Evolutionary conservation across 2,888 invertebrate genomes (phyloP), one percentile per base, ranked within the genome.

Genomic region (Dryobotodes eremita): DNA sequence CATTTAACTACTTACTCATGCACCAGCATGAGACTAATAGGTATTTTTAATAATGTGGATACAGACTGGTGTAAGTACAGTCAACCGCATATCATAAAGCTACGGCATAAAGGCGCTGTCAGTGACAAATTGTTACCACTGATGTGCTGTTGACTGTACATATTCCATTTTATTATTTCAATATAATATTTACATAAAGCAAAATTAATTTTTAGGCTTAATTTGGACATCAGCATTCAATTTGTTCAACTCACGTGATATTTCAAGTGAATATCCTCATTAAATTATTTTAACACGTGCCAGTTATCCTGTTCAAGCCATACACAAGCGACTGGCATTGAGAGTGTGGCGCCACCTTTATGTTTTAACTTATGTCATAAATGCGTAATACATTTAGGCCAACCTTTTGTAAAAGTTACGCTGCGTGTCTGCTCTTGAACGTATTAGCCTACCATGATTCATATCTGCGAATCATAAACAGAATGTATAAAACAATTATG

Each of bases 261-360:
- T 71, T 61, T 81, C 50, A 23, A 78, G 46, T 46, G 46, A 83
- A 36, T 83, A 69, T 69, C 62, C 71, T 71, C 50, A 71, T 59
- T 59, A 15, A 57, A 66, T 69, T 70, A 80, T 70, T 80, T 66
- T 61, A 70, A 57, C 57, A 77, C 55, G 31, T 72, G 71, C 10
- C 53, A 53, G 71, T 82, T 71, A 64, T 82, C 50, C 77, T 82
- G 31, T 71, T 68, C 8, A 26, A 65, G 36, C 15, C 26, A 65
- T 66, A 65, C 70, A 81, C 6, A 31, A 77, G 46, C 15, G 8
- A 68, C 31, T 76, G 76, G 26, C 64, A 75, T 65, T 80, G 59
- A 65, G 11, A 15, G 1, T 46, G 46, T 46, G 69, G 81, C 64
- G 75, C 75, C 75, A 75, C 17, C 10, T 75, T 70, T 65, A 53